phyloP scores from a whole-genome alignment of 2,113 vertebrate species.

The Lutjanus erythropterus region DNA sequence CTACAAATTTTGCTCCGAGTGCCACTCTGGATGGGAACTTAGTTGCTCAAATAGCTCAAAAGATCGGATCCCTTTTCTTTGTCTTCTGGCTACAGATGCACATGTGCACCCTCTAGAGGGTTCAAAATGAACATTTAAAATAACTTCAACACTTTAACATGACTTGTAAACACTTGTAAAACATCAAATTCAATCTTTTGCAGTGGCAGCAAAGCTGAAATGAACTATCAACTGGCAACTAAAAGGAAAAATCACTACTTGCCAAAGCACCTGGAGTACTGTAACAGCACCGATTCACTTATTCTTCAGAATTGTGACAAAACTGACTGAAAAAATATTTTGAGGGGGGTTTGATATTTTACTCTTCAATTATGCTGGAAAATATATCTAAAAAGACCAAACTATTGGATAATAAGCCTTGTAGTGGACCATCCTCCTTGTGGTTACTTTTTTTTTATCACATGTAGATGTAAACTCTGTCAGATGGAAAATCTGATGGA shows the following conservation, averaged over 20 bases:
- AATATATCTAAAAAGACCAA: no score
- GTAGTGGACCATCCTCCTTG: no score
- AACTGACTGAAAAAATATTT: no score
- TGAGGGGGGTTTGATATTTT: no score
- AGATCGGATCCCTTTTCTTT: slow-evolving; percentile 6
- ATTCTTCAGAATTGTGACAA: no score
- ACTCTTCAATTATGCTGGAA: no score
- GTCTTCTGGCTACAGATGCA: not conserved
- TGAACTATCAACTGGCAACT: not conserved
- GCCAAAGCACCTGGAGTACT: not conserved
- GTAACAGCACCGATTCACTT: not conserved
- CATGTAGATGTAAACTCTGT: no score
- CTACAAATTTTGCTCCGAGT: not conserved
- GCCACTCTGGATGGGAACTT: not conserved
- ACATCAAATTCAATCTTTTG: not conserved
- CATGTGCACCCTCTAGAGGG: slow-evolving; percentile 17
- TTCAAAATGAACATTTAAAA: not conserved
- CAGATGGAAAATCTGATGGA: no score
- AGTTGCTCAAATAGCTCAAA: not conserved
- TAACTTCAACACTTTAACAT: not conserved
- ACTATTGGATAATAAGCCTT: no score
- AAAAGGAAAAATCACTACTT: not conserved
- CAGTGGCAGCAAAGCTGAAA: not conserved
- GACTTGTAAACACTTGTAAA: not conserved
- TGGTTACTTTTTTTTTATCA: no score